Evolutionary conservation across 1,140 invertebrate genomes (phyloP).

Genomic region (Nautilus pompilius): DNA sequence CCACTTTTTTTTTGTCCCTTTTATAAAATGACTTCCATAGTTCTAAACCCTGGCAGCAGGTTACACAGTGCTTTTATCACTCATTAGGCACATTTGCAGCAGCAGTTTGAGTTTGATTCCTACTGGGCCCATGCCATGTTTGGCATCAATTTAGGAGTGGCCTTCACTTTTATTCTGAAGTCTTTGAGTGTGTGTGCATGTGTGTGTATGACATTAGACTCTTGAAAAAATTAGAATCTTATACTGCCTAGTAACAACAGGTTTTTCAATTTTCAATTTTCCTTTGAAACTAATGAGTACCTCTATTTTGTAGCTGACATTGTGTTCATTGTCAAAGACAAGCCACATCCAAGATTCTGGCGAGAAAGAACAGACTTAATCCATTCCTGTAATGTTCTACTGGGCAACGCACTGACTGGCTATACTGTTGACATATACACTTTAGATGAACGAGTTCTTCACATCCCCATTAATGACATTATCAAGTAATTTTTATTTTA

Average conservation of each 20-base stretch:
- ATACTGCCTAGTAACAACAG: not conserved
- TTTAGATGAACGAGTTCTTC: constrained; percentile 52
- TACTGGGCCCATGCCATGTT: not conserved
- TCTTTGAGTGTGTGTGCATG: not conserved
- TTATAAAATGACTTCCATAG: too few species aligned
- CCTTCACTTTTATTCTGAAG: not conserved
- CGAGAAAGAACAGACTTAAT: constrained; percentile 52
- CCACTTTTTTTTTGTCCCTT: too few species aligned
- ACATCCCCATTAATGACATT: constrained; percentile 57
- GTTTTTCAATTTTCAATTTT: not conserved
- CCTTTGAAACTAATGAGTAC: not conserved
- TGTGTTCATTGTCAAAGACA: constrained; percentile 56
- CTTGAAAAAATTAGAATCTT: not conserved
- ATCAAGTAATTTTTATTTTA: too few species aligned
- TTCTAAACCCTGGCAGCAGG: too few species aligned
- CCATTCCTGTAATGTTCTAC: constrained; percentile 50
- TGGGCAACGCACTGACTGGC: constrained; percentile 52
- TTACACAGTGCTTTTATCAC: too few species aligned
- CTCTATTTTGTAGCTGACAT: constrained; percentile 51
- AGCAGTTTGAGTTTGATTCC: too few species aligned
- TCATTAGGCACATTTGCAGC: too few species aligned
- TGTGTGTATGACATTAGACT: not conserved
- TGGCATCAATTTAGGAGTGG: not conserved
- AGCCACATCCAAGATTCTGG: constrained; percentile 50
- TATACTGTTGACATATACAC: constrained; percentile 53